phyloP scores from a whole-genome alignment of 2,888 invertebrate species.

The Pammene fasciana region DNA sequence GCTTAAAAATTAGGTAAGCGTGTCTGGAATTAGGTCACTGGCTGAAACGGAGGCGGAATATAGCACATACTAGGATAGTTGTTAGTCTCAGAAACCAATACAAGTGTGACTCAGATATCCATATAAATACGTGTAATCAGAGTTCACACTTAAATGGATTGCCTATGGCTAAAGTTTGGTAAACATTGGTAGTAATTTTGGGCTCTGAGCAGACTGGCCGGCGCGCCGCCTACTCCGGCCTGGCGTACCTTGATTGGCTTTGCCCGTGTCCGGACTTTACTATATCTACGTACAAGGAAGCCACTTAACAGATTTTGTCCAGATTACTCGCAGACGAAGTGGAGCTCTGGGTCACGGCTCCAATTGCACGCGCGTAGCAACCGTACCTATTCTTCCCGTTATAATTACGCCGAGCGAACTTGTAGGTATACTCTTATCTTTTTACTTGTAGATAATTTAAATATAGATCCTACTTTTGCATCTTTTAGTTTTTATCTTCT shows the following conservation, averaged over 20 bases:
- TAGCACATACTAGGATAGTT: constrained; percentile 66
- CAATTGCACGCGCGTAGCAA: constrained; percentile 37
- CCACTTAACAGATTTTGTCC: constrained; percentile 41
- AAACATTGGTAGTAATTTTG: not conserved
- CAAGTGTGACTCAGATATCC: not conserved
- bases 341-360: constrained; percentile 37
- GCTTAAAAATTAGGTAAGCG: constrained; percentile 72
- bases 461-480: not conserved
- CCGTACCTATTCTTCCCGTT: constrained; percentile 13
- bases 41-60: constrained; percentile 74
- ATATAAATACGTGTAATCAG: not conserved
- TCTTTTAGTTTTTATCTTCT: not conserved
- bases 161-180: not conserved
- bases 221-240: constrained; percentile 35
- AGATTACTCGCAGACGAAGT: constrained; percentile 36
- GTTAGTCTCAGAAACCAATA: not conserved
- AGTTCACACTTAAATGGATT: not conserved
- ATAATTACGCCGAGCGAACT: constrained; percentile 4
- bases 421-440: too few species aligned
- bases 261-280: constrained; percentile 39
- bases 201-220: constrained; percentile 53
- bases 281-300: constrained; percentile 35
- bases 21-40: constrained; percentile 80
- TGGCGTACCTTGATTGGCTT: constrained; percentile 30
- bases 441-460: not conserved